Percentiles rank a stretch among this genome's conserved stretches.
Conservation (phyloP, 2,797 vertebrate species). For the Malurus leucopterus region DNA sequence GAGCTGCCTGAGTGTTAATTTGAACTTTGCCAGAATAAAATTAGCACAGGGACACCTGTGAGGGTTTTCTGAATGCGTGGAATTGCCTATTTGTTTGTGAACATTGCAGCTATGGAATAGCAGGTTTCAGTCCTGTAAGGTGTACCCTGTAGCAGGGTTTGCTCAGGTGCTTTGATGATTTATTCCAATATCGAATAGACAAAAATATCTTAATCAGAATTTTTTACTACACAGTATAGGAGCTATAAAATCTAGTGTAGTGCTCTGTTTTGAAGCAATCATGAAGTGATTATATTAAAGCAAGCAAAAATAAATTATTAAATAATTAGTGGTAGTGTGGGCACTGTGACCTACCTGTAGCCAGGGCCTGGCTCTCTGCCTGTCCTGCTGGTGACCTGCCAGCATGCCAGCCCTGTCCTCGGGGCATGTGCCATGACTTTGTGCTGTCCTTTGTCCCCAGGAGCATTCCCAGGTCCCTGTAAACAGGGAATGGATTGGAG, state of each 20-base stretch:
- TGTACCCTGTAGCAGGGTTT: too few relatives aligned
- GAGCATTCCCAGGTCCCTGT: neutral
- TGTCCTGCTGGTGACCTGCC: neutral
- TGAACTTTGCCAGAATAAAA: too few relatives aligned
- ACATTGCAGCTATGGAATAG: too few relatives aligned
- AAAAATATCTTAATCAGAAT: neutral
- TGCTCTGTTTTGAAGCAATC: rapidly evolving
- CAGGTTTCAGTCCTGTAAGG: too few relatives aligned
- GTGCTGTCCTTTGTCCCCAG: neutral
- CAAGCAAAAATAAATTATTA: neutral
- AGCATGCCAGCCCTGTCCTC: rapidly evolving
- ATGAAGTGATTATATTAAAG: neutral
- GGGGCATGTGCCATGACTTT: rapidly evolving
- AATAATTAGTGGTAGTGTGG: neutral
- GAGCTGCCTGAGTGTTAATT: too few relatives aligned
- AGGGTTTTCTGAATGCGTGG: too few relatives aligned
- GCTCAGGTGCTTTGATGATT: neutral
- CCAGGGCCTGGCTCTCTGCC: neutral
- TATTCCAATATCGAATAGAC: neutral
- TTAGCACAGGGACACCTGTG: too few relatives aligned
- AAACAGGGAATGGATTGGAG: rapidly evolving
- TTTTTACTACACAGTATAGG: neutral
- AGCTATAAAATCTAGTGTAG: neutral
- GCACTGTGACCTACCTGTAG: too few relatives aligned
- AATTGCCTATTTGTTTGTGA: too few relatives aligned